phyloP scores from a whole-genome alignment of 2,888 invertebrate genomes.

The Rhogogaster chlorosoma region DNA sequence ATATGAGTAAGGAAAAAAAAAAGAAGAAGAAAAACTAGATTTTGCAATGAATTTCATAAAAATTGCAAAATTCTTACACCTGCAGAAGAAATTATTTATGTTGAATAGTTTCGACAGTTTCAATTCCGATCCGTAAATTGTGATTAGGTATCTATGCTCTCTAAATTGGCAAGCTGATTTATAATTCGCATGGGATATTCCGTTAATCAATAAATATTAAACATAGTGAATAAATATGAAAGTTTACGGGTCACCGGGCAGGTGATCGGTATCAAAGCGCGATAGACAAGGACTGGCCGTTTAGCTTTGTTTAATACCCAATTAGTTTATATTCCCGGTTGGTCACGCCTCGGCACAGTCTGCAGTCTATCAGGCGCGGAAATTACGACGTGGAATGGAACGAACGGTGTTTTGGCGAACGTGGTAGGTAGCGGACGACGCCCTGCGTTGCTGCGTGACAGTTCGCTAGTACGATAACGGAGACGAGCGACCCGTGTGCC shows the following conservation, averaged over 20 bases:
- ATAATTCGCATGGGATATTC: not conserved
- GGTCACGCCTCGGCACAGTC: conserved; percentile 8
- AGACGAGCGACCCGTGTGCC: conserved; percentile 42
- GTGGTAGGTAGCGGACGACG: conserved; percentile 24
- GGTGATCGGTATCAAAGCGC: not conserved
- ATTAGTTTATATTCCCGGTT: conserved; percentile 28
- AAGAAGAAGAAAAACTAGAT: not conserved
- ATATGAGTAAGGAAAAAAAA: not conserved
- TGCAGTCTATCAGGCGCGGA: conserved; percentile 22
- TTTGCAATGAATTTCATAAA: not conserved
- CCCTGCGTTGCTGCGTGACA: conserved; percentile 39
- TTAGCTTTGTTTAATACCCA: conserved; percentile 39
- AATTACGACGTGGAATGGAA: conserved; percentile 22
- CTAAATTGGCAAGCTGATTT: not conserved
- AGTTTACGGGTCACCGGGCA: not conserved
- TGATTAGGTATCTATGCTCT: not conserved
- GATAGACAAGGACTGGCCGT: not conserved
- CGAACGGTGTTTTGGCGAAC: conserved; percentile 3
- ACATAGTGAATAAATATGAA: conserved; percentile 21
- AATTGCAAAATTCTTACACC: not conserved
- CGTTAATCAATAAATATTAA: conserved; percentile 4
- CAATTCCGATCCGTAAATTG: too few species aligned
- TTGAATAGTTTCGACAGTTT: not conserved
- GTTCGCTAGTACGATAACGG: conserved; percentile 42
- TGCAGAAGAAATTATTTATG: not conserved